phyloP scores from a whole-genome alignment of 2,888 invertebrate species.

The Clepsis dumicolana region DNA sequence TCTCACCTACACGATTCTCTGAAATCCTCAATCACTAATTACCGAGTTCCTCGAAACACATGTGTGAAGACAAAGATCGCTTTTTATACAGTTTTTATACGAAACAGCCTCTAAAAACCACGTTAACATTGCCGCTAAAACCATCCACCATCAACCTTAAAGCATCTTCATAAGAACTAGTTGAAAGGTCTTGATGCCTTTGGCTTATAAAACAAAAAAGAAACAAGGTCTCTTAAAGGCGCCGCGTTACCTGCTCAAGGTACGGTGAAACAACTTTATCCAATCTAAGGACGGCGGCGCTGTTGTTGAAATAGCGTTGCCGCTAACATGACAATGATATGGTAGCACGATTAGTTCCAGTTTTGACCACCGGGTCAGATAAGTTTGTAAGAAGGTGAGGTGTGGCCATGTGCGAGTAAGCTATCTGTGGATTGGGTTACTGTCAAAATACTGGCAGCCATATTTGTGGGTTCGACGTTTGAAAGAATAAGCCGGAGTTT shows the following conservation, averaged over 20 bases:
- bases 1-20: slow-evolving; percentile 25
- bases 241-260: slow-evolving; percentile 57
- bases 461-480: slow-evolving; percentile 39
- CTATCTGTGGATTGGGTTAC: slow-evolving; percentile 26
- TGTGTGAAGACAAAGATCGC: slow-evolving; percentile 66
- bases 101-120: slow-evolving; percentile 26
- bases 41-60: slow-evolving; percentile 62
- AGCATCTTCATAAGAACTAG: neutral
- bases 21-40: slow-evolving; percentile 55
- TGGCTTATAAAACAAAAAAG: slow-evolving; percentile 26
- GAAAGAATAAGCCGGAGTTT: neutral
- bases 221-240: slow-evolving; percentile 45
- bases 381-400: slow-evolving; percentile 46
- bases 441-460: slow-evolving; percentile 56
- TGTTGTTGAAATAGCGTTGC: no score
- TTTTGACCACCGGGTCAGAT: no score
- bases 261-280: neutral
- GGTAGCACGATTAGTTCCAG: no score
- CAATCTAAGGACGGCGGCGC: no score
- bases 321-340: no score
- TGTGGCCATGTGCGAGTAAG: slow-evolving; percentile 57
- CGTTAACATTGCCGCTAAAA: neutral
- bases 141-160: slow-evolving; percentile 16
- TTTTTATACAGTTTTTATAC: slow-evolving; percentile 53
- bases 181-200: neutral